phyloP scores from a whole-genome alignment of 2,113 vertebrate species.

The Heliornis fulica region DNA sequence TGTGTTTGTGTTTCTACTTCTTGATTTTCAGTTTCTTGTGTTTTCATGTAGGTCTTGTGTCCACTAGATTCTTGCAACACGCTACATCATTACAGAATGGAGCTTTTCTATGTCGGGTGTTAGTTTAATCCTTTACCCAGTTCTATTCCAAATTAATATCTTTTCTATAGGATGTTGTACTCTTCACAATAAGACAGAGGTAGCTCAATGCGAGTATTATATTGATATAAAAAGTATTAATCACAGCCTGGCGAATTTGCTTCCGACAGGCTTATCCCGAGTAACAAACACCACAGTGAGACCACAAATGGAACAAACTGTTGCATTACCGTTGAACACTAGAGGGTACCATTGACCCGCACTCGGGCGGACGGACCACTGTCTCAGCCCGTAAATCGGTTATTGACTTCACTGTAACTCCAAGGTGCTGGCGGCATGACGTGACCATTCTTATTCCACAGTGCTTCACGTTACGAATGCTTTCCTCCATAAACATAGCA shows the following conservation, averaged over 20 bases:
- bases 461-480: constrained; percentile 8
- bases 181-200: neutral
- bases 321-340: neutral
- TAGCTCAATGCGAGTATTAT: neutral
- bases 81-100: neutral
- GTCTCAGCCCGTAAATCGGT: neutral
- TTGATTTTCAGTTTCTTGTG: neutral
- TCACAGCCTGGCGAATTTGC: neutral
- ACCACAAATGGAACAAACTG: neutral
- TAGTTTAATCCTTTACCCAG: neutral
- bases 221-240: neutral
- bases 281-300: neutral
- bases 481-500: neutral
- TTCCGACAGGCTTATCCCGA: neutral
- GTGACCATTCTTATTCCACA: neutral
- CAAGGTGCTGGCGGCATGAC: neutral
- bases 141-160: neutral
- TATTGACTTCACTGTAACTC: neutral
- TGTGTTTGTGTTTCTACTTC: neutral
- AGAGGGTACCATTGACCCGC: constrained; percentile 49
- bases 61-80: neutral
- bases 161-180: neutral
- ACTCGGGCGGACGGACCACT: neutral
- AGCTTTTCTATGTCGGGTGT: neutral
- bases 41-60: neutral